These are phyloP conservation scores for Rhagonycha lutea DNA, from an alignment of 2,888 invertebrate species.

Conservation along the genomic window DNA sequence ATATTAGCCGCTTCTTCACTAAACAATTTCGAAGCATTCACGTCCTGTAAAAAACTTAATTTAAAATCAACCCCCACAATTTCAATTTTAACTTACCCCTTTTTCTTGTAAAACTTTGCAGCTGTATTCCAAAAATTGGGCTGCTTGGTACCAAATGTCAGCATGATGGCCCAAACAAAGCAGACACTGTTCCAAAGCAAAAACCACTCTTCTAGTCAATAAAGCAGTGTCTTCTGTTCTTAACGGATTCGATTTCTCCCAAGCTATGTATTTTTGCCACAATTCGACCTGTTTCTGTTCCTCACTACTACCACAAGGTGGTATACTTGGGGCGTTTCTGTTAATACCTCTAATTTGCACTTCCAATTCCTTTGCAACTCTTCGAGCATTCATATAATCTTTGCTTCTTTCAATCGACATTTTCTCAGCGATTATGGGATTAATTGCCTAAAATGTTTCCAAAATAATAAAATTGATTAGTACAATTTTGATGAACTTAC, in stretches of 20 bases:
- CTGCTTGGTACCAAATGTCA: conserved; percentile 99
- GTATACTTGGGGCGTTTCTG: conserved; percentile 92
- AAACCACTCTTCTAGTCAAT: conserved; percentile 93
- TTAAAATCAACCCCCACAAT: not conserved
- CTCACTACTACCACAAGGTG: conserved; percentile 89
- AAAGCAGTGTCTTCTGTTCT: conserved; percentile 94
- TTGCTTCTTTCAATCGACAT: conserved; percentile 96
- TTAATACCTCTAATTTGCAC: conserved; percentile 93
- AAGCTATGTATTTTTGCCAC: conserved; percentile 98
- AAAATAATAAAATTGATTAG: not conserved
- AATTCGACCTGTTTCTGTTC: conserved; percentile 95
- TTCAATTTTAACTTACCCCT: conserved; percentile 67
- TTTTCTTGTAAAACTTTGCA: conserved; percentile 93
- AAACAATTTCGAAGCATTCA: conserved; percentile 89
- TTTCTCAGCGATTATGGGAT: conserved; percentile 90
- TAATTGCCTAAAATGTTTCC: conserved; percentile 53
- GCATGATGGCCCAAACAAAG: conserved; percentile 96
- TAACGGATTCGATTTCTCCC: conserved; percentile 96
- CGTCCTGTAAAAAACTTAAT: conserved; percentile 59
- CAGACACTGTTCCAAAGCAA: conserved; percentile 97
- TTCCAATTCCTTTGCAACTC: conserved; percentile 96
- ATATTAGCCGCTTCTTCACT: conserved; percentile 94
- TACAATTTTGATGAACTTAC: conserved; percentile 30
- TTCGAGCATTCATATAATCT: conserved; percentile 96
- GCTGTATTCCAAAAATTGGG: conserved; percentile 93